Evolutionary conservation across 2,113 vertebrate species (phyloP), one percentile per base, ranked within the genome.

Genomic region (Xenus cinereus): DNA sequence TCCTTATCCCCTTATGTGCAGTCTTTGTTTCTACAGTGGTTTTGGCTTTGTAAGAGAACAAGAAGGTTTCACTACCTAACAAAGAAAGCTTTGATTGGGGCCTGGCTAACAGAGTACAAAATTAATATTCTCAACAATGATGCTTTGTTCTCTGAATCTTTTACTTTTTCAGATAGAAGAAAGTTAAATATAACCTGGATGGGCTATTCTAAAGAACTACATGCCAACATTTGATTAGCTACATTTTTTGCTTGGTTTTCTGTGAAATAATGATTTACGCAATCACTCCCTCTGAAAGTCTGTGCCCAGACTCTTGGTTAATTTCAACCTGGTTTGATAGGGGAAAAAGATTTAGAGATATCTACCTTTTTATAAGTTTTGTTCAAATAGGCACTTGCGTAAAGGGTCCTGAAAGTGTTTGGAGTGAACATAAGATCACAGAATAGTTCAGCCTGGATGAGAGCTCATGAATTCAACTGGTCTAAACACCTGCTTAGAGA

Each of bases 71-170:
- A 51, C 37, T 87, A 83, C 46, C 41, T 85, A 92, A 97, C 91
- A 97, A 97, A 95, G 91, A 80, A 91, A 85, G 80, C 94, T 97
- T 97, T 97, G 76, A 95, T 2, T 89, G n/a, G 22, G 37, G 48
- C 68, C 72, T 92, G 89, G 79, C 71, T 93, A 84, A 72, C 30
- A 81, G 41, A 88, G 48, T 85, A 56, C 63, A 83, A 96, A 97
- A 96, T 95, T 96, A 96, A 93, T 94, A 80, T 95, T 89, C 74
- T 79, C 59, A 82, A 92, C 94, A 97, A 90, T 78, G 35, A 91
- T 75, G 27, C 89, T 96, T 97, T 97, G 84, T 97, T 93, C 91
- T 57, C 54, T 64, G 63, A 93, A 89, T 89, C 82, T 96, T 92
- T 90, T 93, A 78, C 69, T 89, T 91, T 94, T 96, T 87, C 82